Evolutionary conservation across 2,113 vertebrate genomes (phyloP), one percentile per base, ranked within the genome.

Genomic region (Bambusicola thoracicus): DNA sequence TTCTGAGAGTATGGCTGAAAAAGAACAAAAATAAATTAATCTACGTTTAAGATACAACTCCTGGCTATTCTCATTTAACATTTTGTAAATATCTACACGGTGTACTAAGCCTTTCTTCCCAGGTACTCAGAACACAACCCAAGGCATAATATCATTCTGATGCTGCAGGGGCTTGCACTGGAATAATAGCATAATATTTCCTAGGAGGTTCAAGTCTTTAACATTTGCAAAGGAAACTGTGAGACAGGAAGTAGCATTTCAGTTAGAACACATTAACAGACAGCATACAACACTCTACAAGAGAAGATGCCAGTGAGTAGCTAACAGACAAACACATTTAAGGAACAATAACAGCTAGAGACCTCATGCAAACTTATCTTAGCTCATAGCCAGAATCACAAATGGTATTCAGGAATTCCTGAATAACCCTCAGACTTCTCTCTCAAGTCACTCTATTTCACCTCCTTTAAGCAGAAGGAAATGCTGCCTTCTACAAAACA

Each of bases 1-100:
- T 97, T 97, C 98, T 96, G 96, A 98, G 87, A 96, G 87, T 98
- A 98, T 98, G 98, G 98, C 98, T 98, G 94, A 29, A 97, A 97
- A 84, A 92, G 30, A 85, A 96, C 32, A 93, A 85, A 94, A 88
- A 32, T 0, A 0, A 12, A 75, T 38, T 70, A 30, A 17, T 53
- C 14, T 17, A 29, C 27, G 30, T 53, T 53, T 53, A 53, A 53
- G 27, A 53, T 17, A 30, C 51, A 53, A 24, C 21, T 61, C 70
- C 75, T 56, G 79, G 27, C 55, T 82, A 38, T 4, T 36, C 19
- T 63, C 20, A 12, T 76, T 67, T 77, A 69, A 14, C 16, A 34
- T 81, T 81, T 69, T 53, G 21, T 43, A 66, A 38, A 20, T 53
- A 38, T 32, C 56, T 76, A 34, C 40, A 80, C n/a, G 65, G 92